Evolutionary conservation across 2,888 invertebrate genomes (phyloP).

Genomic region (Julus scanicus): DNA sequence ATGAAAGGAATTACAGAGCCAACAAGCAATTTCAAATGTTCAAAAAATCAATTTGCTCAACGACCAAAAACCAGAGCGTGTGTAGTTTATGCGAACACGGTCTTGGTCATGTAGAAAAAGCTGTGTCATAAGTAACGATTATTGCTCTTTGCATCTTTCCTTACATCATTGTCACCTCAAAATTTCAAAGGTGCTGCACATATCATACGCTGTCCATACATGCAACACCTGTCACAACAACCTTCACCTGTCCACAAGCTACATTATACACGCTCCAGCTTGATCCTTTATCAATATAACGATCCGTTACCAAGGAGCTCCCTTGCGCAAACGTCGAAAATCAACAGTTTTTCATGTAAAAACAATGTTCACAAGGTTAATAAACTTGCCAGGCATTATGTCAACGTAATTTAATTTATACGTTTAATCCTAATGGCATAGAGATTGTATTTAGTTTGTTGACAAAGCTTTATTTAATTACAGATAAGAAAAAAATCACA

Average conservation of each 20-base stretch:
- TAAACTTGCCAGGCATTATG: background rate
- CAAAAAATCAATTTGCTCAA: background rate
- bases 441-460: background rate
- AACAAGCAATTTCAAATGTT: background rate
- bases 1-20: background rate
- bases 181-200: background rate
- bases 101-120: background rate
- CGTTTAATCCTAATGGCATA: background rate
- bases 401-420: background rate
- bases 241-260: background rate
- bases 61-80: background rate
- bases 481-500: background rate
- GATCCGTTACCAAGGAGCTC: conserved; percentile 33
- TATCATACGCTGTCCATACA: conserved; percentile 1
- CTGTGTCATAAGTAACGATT: background rate
- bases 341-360: conserved; percentile 25
- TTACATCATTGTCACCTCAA: background rate
- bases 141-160: conserved; percentile 15
- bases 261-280: background rate
- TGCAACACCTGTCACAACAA: conserved; percentile 1
- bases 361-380: background rate
- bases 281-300: conserved; percentile 33
- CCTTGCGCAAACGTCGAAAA: background rate
- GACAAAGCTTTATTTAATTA: background rate
- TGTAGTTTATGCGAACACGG: background rate